Evolutionary conservation across 2,797 vertebrate genomes (phyloP).

Genomic region (Anolis apletophallus): DNA sequence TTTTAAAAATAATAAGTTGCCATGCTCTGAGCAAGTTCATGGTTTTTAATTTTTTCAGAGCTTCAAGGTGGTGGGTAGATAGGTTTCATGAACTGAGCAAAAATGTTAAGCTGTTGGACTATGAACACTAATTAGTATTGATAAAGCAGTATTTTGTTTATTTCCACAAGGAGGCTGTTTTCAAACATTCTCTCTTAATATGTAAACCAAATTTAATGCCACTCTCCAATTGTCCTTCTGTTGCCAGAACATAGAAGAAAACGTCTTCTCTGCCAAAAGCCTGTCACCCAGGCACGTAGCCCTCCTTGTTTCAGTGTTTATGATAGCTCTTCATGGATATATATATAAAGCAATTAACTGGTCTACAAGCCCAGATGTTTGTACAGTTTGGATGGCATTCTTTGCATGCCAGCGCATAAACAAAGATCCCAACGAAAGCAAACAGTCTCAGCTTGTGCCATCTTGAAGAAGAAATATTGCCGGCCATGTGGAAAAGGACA

Average conservation of each 20-base stretch:
- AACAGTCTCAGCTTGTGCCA: constrained; percentile 30
- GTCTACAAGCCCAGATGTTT: constrained; percentile 8
- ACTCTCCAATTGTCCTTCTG: not conserved
- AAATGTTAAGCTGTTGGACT: not conserved
- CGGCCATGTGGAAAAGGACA: constrained; percentile 52
- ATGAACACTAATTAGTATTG: not conserved
- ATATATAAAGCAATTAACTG: constrained; percentile 10
- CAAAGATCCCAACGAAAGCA: constrained; percentile 50
- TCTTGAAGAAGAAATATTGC: constrained; percentile 42
- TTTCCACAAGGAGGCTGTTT: not conserved
- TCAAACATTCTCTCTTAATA: not conserved
- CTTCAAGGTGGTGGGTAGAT: not conserved
- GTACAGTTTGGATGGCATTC: constrained; percentile 24
- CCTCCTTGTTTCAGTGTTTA: not conserved
- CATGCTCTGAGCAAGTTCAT: too few species aligned
- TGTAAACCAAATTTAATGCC: not conserved
- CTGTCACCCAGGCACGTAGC: not conserved
- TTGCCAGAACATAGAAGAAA: not conserved
- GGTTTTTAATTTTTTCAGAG: too few species aligned
- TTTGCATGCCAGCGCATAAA: constrained; percentile 5
- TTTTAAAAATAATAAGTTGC: too few species aligned
- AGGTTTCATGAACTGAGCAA: not conserved
- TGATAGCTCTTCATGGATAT: not conserved
- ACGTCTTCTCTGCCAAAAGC: not conserved
- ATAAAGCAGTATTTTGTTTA: not conserved